Percentiles rank a stretch among this genome's conserved stretches.
phyloP scores from a whole-genome alignment of 2,113 vertebrate species.

The Platycercus adscitus region DNA sequence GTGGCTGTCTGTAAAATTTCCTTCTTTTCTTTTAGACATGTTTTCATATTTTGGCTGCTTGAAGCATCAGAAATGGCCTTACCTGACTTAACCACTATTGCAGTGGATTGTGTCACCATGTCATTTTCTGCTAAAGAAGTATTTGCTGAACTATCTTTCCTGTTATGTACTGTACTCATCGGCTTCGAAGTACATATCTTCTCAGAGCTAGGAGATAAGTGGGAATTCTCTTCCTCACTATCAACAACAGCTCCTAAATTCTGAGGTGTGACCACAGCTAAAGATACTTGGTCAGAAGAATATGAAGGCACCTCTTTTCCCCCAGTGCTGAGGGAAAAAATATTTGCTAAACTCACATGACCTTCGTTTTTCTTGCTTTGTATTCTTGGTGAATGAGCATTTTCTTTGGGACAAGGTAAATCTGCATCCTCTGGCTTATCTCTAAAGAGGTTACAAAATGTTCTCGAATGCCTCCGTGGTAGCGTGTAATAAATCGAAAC shows the following conservation, averaged over 20 bases:
- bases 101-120: background rate
- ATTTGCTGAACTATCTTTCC: background rate
- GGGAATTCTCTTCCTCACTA: background rate
- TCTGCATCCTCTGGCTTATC: slow-evolving; percentile 52
- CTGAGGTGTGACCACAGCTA: background rate
- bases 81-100: background rate
- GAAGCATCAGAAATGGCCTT: background rate
- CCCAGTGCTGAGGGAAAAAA: slow-evolving; percentile 1
- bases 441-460: slow-evolving; percentile 66
- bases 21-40: background rate
- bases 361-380: slow-evolving; percentile 23
- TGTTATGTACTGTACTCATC: background rate
- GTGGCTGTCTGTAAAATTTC: background rate
- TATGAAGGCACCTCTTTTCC: slow-evolving; percentile 6
- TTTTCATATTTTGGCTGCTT: background rate
- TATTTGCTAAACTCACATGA: background rate
- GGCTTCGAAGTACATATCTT: background rate
- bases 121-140: background rate
- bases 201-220: background rate
- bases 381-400: background rate
- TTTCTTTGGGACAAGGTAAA: slow-evolving; percentile 21
- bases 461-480: slow-evolving; percentile 73
- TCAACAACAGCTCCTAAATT: background rate
- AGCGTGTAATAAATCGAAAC: slow-evolving; percentile 81
- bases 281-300: background rate